phyloP scores from a whole-genome alignment of 2,888 invertebrate species.

The Sipha maydis region DNA sequence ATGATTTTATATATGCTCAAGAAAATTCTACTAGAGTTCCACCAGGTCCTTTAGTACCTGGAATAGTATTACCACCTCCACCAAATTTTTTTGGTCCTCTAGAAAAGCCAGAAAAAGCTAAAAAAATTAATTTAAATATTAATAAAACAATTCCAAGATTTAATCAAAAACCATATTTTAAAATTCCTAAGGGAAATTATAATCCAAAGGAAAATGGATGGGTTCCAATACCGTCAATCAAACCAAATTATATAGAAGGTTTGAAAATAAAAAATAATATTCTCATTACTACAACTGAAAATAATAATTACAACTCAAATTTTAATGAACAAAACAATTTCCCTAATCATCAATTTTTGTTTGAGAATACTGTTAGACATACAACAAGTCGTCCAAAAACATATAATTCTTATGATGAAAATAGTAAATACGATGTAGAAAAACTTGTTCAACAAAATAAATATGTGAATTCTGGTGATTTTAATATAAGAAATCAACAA shows the following conservation, averaged over 20 bases:
- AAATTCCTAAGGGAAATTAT: constrained; percentile 55
- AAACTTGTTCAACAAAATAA: constrained; percentile 43
- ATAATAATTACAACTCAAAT: constrained; percentile 63
- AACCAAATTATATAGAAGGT: constrained; percentile 65
- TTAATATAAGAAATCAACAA: constrained; percentile 17
- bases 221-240: constrained; percentile 66
- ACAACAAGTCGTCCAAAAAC: constrained; percentile 58
- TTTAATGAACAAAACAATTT: constrained; percentile 66
- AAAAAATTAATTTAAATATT: constrained; percentile 66
- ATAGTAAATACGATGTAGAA: constrained; percentile 52
- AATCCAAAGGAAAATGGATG: constrained; percentile 64
- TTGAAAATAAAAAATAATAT: constrained; percentile 63
- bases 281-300: constrained; percentile 55
- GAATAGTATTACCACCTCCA: constrained; percentile 87
- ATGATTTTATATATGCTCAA: constrained; percentile 84
- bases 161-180: constrained; percentile 61
- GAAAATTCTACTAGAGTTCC: constrained; percentile 81
- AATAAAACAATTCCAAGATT: constrained; percentile 57
- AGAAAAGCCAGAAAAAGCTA: constrained; percentile 69
- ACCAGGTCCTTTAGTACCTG: constrained; percentile 87
- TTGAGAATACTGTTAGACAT: constrained; percentile 56
- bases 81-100: constrained; percentile 85
- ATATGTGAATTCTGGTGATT: constrained; percentile 12
- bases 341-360: constrained; percentile 61
- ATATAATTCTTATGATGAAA: constrained; percentile 42